These are phyloP conservation scores for Caloenas nicobarica DNA, from an alignment of 2,113 vertebrate species.

Conservation along the genomic window DNA sequence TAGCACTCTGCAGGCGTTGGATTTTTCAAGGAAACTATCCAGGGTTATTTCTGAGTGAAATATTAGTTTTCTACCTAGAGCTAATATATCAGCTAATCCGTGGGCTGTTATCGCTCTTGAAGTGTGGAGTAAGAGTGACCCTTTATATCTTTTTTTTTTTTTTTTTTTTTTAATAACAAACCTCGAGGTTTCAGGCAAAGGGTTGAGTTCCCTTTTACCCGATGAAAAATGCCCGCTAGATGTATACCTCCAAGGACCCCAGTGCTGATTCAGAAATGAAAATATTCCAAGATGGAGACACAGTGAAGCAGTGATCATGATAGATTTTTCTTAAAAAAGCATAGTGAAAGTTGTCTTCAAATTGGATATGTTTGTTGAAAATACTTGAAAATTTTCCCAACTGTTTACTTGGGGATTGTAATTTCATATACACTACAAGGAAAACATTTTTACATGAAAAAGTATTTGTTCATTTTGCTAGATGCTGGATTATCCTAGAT, in stretches of 20 bases:
- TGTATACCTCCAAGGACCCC: background rate
- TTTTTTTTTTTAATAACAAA: background rate
- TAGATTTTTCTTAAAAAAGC: background rate
- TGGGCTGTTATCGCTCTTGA: background rate
- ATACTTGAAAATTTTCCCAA: background rate
- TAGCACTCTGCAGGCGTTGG: background rate
- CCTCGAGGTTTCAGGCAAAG: background rate
- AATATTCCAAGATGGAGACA: background rate
- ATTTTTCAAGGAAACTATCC: background rate
- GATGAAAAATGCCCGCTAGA: background rate
- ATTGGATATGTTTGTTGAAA: background rate
- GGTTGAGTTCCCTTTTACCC: background rate
- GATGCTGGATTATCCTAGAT: background rate
- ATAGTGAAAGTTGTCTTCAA: background rate
- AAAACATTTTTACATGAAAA: background rate
- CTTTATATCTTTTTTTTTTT: background rate
- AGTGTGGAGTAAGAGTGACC: background rate
- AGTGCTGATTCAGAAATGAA: background rate
- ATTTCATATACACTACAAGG: background rate
- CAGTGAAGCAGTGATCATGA: background rate
- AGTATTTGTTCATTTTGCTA: background rate
- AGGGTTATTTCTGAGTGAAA: background rate
- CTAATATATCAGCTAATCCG: background rate
- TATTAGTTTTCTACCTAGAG: background rate
- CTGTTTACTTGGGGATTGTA: background rate